These are phyloP conservation scores for Mormyrops boulengeri DNA, from an alignment of 2,797 vertebrate genomes.

Conservation along the genomic window DNA sequence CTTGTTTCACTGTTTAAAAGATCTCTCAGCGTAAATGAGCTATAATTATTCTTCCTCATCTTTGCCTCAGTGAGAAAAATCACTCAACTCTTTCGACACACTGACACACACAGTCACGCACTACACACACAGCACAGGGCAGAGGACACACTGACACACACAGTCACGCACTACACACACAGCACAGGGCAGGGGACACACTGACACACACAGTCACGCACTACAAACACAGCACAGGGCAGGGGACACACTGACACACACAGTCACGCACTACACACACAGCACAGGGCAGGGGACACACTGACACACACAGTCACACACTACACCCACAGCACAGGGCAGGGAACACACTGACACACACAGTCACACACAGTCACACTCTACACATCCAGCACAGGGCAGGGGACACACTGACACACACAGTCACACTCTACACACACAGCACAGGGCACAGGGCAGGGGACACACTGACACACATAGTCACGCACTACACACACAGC, in stretches of 20 bases:
- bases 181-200: neutral
- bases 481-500: neutral
- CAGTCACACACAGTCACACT: neutral
- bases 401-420: no score
- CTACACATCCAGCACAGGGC: neutral
- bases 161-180: no score
- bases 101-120: no score
- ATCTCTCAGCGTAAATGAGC: neutral
- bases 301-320: no score
- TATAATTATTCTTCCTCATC: neutral
- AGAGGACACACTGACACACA: no score
- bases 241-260: neutral
- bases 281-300: neutral
- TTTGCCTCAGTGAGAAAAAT: neutral
- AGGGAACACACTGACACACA: neutral
- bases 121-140: no score
- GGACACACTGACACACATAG: neutral
- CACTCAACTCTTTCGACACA: neutral
- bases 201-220: neutral
- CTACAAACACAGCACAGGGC: neutral
- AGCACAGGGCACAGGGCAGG: neutral
- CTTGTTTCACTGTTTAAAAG: neutral
- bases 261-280: neutral
- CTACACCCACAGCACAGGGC: no score
- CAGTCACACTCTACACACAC: no score